These are phyloP conservation scores for Ardeotis arabs DNA, from an alignment of 2,113 vertebrate species.

Conservation along the genomic window DNA sequence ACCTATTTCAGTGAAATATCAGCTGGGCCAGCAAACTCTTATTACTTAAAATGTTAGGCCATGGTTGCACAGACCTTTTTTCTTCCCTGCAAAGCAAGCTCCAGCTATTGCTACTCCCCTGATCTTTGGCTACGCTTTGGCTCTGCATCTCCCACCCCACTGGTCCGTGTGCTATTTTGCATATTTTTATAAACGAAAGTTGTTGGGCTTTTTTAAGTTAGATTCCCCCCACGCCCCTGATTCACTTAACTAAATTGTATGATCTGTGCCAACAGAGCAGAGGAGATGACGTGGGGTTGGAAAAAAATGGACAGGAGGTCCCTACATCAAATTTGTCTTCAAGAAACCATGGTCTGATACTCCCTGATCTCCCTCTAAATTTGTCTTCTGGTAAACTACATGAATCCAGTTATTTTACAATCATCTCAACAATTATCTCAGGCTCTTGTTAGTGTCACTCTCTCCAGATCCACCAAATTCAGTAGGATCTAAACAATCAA, in stretches of 20 bases:
- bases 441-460: background rate
- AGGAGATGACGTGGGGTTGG: background rate
- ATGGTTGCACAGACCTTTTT: background rate
- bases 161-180: background rate
- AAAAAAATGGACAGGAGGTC: background rate
- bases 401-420: background rate
- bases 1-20: constrained; percentile 27
- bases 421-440: background rate
- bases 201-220: background rate
- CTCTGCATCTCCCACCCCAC: background rate
- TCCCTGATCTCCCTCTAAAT: background rate
- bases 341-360: background rate
- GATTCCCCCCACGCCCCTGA: accelerated
- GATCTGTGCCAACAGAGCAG: background rate
- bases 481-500: background rate
- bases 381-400: background rate
- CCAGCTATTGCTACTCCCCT: background rate
- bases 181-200: background rate
- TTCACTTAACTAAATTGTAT: background rate
- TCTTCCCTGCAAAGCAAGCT: background rate
- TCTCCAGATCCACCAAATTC: background rate
- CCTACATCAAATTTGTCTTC: background rate
- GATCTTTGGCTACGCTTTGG: background rate
- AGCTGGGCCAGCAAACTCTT: background rate
- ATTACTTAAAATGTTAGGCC: background rate